phyloP scores from a whole-genome alignment of 2,888 invertebrate species.

The Teleogryllus oceanicus region DNA sequence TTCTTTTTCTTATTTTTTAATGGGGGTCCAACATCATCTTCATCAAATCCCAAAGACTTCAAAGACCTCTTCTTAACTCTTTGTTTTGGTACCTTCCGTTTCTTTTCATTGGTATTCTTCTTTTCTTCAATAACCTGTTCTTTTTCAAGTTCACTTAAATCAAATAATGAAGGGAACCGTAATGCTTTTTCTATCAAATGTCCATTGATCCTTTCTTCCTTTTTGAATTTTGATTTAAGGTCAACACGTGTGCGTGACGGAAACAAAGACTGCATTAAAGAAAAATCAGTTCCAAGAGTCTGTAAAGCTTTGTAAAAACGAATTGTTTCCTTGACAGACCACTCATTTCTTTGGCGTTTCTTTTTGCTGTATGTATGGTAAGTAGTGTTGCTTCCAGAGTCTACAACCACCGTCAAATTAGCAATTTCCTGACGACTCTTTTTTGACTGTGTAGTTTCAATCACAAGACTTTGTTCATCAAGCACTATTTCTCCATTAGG shows the following conservation, averaged over 20 bases:
- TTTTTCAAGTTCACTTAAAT: slow-evolving; percentile 59
- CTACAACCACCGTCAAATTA: slow-evolving; percentile 63
- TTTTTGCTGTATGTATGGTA: slow-evolving; percentile 50
- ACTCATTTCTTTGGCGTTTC: slow-evolving; percentile 62
- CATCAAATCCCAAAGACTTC: neutral
- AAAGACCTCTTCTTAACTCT: neutral
- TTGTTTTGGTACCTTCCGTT: neutral
- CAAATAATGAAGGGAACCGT: slow-evolving; percentile 64
- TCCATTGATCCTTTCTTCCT: slow-evolving; percentile 78
- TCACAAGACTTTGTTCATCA: slow-evolving; percentile 78
- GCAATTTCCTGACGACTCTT: slow-evolving; percentile 62
- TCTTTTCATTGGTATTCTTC: neutral
- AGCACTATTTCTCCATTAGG: slow-evolving; percentile 80
- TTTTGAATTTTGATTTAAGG: slow-evolving; percentile 88
- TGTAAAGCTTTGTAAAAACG: slow-evolving; percentile 88
- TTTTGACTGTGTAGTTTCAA: slow-evolving; percentile 66
- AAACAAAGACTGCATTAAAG: slow-evolving; percentile 80
- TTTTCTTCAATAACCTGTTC: slow-evolving; percentile 46
- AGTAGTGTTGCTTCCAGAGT: slow-evolving; percentile 52
- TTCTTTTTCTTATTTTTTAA: neutral
- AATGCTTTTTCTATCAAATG: slow-evolving; percentile 71
- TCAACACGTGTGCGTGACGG: slow-evolving; percentile 74
- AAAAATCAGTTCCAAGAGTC: slow-evolving; percentile 88
- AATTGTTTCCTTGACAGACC: slow-evolving; percentile 73
- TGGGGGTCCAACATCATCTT: neutral